Base-by-base conservation (phyloP, 2,888 invertebrate species). In the Mesorhabditis sp. region DNA sequence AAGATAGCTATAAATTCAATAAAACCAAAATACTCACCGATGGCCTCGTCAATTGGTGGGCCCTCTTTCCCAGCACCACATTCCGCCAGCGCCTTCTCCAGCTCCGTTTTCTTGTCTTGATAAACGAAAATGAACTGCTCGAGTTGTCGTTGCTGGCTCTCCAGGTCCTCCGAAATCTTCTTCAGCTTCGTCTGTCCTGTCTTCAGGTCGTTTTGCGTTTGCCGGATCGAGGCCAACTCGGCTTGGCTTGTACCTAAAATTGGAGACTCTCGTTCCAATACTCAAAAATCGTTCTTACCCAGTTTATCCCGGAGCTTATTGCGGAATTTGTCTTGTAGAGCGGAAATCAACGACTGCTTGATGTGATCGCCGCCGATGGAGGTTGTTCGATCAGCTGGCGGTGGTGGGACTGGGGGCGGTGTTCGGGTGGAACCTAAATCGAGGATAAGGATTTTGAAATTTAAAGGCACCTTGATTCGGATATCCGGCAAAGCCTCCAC, bases 291-390 rank as follows among this genome's bases (percentile, higher is more conserved):
- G n/a, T 28, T 66, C 73, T 94, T 94, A 81, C 92, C 92, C 74
- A 93, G 92, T 83, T 92, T 92, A 84, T 97, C 96, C 81, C 92
- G 91, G 79, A 97, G 90, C 75, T 93, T 90, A 74, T 94, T 89
- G 80, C 92, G 90, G 77, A 98, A 87, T 87, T 95, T 95, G 86
- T 98, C 96, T 87, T 95, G 94, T 1, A 97, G 93, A 43, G 96
- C 97, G 70, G 95, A 94, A 28, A 95, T 88, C 42, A 98, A 88
- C 1, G 96, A 97, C 43, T 92, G 93, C 85, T 93, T 91, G 75
- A 98, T 93, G 86, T 96, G 95, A 86, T 95, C 94, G 82, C 95
- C 94, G 66, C 94, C 92, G 71, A 95, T 94, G 13, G 70, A 67
- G 0, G 65, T 66, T 41, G 70, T 67, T 5, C 71, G 64, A 1